Base-by-base conservation (phyloP, 1,140 invertebrate species). In the Drosophila arawakana region DNA sequence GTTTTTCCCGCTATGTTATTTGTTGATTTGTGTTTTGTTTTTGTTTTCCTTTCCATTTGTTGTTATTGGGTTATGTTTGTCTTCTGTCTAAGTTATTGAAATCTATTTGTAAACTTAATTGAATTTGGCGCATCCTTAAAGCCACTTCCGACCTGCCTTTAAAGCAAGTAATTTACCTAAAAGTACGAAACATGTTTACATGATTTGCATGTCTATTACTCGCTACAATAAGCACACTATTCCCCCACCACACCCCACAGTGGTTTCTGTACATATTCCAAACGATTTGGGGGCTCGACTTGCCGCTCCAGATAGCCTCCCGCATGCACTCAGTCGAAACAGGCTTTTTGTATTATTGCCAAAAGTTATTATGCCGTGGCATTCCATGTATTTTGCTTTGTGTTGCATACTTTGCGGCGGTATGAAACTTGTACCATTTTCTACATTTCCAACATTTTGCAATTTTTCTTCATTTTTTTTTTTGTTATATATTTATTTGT, bases 61-160 rank as follows among this genome's bases (percentile, higher is more conserved):
- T 35, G 35, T 47, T 50, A 34, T 59, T 37, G 39, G 9, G 5
- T 11, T 34, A 54, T 75, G 61, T 76, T 78, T 76, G 73, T 75
- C 72, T 75, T 62, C 62, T 57, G 47, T 61, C 49, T 52, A 67
- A 73, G 76, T 79, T 81, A 81, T 81, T 75, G 75, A 82, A 82
- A 82, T 78, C 80, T 68, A 82, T 78, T 82, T 82, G 80, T 59
- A 46, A 82, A 72, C 72, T 82, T 82, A 82, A 82, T 82, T 82
- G 80, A 78, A 82, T 78, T 76, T 70, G 57, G 54, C 21, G 39
- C 13, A 15, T 15, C 47, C 68, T 71, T 55, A 57, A 71, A 7
- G n/a, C 13, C 15, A 8, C 30, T 4, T 3, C 4, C 25, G 6
- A 6, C 25, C 0, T 30, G 25, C 41, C 6, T 35, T 30, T 11